Evolutionary conservation across 2,797 vertebrate species (phyloP).

Genomic region (Remorina albescens): DNA sequence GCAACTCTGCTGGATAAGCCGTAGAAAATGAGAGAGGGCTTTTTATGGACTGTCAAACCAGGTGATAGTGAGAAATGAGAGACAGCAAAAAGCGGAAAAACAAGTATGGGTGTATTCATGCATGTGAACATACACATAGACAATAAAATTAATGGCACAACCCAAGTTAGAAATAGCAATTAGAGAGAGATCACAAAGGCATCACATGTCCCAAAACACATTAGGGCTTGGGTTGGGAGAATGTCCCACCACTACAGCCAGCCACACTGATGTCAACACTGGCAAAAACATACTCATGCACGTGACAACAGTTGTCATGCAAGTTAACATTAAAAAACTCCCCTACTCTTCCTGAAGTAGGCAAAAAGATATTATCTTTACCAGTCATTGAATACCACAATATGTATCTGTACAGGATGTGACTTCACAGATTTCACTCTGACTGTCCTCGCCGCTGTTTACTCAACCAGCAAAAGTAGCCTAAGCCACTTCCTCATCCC

Average conservation of each 20-base stretch:
- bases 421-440: constrained; percentile 59
- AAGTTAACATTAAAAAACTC: neutral
- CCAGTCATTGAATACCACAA: neutral
- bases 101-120: constrained; percentile 64
- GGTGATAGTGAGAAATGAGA: constrained; percentile 51
- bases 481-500: constrained; percentile 78
- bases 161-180: constrained; percentile 53
- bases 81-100: constrained; percentile 51
- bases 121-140: constrained; percentile 43
- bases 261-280: constrained; percentile 13
- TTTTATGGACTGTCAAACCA: constrained; percentile 42
- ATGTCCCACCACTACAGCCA: constrained; percentile 19
- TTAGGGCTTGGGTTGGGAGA: constrained; percentile 48
- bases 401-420: constrained; percentile 42
- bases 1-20: no score
- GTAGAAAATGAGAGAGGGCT: no score
- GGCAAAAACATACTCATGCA: neutral
- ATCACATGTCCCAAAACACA: constrained; percentile 44
- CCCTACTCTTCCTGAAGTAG: neutral
- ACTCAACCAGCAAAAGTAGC: constrained; percentile 63
- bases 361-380: neutral
- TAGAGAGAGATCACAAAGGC: constrained; percentile 25
- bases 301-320: constrained; percentile 3
- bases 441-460: constrained; percentile 69
- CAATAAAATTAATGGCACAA: constrained; percentile 60